These are phyloP conservation scores for Poecilia latipinna DNA, from an alignment of 2,113 vertebrate genomes.

Conservation along the genomic window DNA sequence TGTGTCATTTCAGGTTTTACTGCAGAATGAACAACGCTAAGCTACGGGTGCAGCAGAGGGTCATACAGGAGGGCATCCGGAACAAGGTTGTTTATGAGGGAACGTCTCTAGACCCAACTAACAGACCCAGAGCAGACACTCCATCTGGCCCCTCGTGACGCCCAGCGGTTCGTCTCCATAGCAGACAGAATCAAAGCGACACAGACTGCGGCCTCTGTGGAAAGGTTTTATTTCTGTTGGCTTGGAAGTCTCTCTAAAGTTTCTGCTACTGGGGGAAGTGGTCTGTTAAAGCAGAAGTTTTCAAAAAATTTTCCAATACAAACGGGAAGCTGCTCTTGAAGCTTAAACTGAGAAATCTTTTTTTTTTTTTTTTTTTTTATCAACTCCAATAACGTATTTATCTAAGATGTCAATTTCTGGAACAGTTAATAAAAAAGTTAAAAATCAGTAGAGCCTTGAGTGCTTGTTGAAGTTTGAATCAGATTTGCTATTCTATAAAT, in stretches of 20 bases:
- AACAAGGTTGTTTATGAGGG: conserved; percentile 69
- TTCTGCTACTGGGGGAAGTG: background rate
- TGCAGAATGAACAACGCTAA: conserved; percentile 59
- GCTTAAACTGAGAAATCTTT: no score
- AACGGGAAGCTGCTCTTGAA: background rate
- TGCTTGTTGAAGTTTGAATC: no score
- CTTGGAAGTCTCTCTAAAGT: background rate
- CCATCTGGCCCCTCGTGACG: conserved; percentile 39
- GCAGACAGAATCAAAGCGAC: background rate
- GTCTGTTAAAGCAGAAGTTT: background rate
- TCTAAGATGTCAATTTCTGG: no score
- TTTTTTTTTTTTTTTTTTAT: no score
- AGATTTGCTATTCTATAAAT: no score
- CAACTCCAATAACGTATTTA: background rate
- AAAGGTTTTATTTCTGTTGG: background rate
- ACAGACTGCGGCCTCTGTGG: background rate
- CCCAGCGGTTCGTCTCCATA: no score
- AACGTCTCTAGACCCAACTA: conserved; percentile 43
- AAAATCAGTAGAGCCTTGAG: background rate
- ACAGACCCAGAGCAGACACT: conserved; percentile 10
- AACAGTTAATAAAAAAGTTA: background rate
- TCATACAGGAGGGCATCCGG: conserved; percentile 62
- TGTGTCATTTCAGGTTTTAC: conserved; percentile 56
- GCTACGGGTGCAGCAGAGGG: conserved; percentile 57
- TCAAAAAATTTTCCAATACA: background rate